Conservation (phyloP, 2,888 invertebrate species). For the Tetranychus truncatus region DNA sequence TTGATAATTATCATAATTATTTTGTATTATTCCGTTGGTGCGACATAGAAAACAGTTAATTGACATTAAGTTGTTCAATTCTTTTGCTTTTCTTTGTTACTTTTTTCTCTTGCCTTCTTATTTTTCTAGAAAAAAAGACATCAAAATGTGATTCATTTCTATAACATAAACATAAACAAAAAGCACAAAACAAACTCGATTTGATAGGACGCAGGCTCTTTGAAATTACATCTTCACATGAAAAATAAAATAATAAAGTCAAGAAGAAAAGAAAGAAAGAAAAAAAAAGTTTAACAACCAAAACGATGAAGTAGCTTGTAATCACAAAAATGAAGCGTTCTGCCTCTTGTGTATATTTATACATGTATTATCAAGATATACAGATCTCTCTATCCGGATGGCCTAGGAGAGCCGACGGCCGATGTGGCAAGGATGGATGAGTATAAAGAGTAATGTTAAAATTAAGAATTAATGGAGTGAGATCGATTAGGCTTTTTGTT, state of each 20-base stretch:
- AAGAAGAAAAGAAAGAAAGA: background rate
- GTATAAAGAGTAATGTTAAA: background rate
- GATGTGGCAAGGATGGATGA: conserved; percentile 1
- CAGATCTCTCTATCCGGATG: background rate
- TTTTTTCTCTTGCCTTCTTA: background rate
- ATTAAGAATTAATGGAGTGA: background rate
- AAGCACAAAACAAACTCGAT: background rate
- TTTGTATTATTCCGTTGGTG: too few relatives aligned
- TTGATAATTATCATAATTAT: too few relatives aligned
- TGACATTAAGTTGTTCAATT: too few relatives aligned
- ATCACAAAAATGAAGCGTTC: background rate
- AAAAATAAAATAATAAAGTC: background rate
- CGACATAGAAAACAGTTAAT: too few relatives aligned
- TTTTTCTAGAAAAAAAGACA: background rate
- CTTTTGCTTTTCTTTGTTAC: too few relatives aligned
- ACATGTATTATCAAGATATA: background rate
- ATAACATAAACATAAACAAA: background rate
- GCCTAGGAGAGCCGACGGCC: background rate
- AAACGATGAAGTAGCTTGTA: background rate
- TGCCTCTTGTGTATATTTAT: background rate
- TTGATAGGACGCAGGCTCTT: background rate
- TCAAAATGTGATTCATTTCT: background rate
- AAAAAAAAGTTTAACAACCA: background rate
- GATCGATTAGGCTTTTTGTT: background rate
- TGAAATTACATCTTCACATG: background rate